phyloP scores from a whole-genome alignment of 2,797 vertebrate genomes.

The Rousettus madagascariensis region DNA sequence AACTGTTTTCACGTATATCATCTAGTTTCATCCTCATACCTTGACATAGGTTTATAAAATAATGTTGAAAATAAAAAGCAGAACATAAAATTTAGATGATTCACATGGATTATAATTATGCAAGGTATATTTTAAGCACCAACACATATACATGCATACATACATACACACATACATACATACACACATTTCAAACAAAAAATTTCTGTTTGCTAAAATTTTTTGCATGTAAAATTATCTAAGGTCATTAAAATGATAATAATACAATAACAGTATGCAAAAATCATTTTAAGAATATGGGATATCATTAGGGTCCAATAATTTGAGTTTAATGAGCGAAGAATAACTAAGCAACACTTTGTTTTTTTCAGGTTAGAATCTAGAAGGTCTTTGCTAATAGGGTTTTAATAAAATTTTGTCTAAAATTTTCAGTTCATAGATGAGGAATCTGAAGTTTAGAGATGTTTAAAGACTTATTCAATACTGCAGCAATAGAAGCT shows the following conservation, averaged over 20 bases:
- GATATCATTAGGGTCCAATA: neutral
- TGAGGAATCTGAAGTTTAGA: neutral
- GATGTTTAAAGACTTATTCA: neutral
- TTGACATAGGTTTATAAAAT: neutral
- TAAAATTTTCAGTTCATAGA: neutral
- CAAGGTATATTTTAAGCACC: neutral
- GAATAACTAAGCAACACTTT: neutral
- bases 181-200: neutral
- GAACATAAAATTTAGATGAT: neutral
- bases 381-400: neutral
- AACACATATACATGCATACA: too few species aligned
- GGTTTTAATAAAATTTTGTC: neutral
- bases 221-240: neutral
- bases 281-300: neutral
- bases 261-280: neutral
- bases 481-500: neutral
- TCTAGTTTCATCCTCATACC: neutral
- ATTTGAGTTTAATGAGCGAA: neutral
- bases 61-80: neutral
- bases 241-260: neutral
- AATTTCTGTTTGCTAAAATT: neutral
- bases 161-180: too few species aligned
- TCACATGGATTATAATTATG: neutral
- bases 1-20: neutral
- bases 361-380: neutral